Evolutionary conservation across 2,797 vertebrate species (phyloP), one percentile per base, ranked within the genome.

Genomic region (Emys orbicularis): DNA sequence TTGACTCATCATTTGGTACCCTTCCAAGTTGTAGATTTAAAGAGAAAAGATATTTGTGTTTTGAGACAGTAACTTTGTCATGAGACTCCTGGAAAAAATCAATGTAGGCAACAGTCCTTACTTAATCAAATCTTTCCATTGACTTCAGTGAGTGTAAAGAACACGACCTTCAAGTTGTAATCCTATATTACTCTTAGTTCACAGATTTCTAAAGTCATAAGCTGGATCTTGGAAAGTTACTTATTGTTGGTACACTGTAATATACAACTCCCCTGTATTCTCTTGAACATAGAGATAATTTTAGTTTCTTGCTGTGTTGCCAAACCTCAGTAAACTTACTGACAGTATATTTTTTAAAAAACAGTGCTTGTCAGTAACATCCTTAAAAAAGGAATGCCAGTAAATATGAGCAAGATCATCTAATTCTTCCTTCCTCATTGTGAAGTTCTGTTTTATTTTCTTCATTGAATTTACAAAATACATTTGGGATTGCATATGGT

Each of bases 41-140:
- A 52, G 52, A 86, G 82, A 6, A 47, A 34, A 59, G 50, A 23
- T 15, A 1, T 3, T 61, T 61, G 0, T 44, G 11, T 83, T 16
- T 86, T 80, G 80, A 65, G 79, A 19, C 79, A 19, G 41, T 29
- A 44, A 4, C 44, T 92, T n/a, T 81, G 31, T 68, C 41, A 1
- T 41, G 34, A 82, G 68, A 5, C 6, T 1, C 79, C 27, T 56
- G 59, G 90, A 74, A 53, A 12, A 87, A 86, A 83, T 4, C 3
- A 5, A 0, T 10, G 49, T 27, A 12, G 29, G 49, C 19, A 1
- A 34, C 50, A 52, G 88, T 29, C 52, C 4, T 4, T 50, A 21
- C 56, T 88, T 72, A 18, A 49, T 37, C 56, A n/a, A 57, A 18
- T 2, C 49, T 72, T 90, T 86, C 25, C 44, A 44, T 27, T 61